A percentile compares a stretch with the other conserved stretches of the same genome.
Conservation (phyloP, 1,140 invertebrate genomes). For the Leptinotarsa texana region DNA sequence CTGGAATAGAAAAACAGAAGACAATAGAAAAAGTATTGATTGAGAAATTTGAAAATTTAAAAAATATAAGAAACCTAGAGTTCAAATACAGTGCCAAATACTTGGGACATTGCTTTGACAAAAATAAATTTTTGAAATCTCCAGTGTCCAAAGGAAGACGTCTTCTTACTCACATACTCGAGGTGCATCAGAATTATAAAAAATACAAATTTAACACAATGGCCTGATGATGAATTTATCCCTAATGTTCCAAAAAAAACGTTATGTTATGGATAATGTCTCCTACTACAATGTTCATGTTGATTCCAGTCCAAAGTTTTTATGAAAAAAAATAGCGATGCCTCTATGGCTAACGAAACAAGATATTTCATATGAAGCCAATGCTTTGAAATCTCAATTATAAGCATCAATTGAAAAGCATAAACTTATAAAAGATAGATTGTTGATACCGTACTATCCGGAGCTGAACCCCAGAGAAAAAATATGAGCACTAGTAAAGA, state of each 20-base stretch:
- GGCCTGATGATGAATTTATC: too few relatives aligned
- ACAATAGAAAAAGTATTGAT: conserved; percentile 10
- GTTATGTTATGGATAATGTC: too few relatives aligned
- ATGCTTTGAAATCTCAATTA: not conserved
- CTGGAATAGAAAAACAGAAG: not conserved
- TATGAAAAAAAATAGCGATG: not conserved
- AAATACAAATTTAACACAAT: not conserved
- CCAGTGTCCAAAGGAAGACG: conserved; percentile 3
- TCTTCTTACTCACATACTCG: not conserved
- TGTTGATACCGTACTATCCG: not conserved
- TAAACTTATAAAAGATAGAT: not conserved
- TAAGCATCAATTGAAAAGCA: not conserved
- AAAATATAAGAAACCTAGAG: conserved; percentile 7
- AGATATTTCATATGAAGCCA: not conserved
- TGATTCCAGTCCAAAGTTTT: not conserved
- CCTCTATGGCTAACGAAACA: not conserved
- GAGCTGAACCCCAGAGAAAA: not conserved
- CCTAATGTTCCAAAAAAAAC: not conserved
- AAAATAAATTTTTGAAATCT: not conserved
- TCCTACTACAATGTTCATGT: not conserved
- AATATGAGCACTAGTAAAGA: not conserved
- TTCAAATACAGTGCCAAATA: not conserved
- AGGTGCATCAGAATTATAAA: not conserved
- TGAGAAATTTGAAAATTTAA: conserved; percentile 12
- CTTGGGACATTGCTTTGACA: not conserved